Base-by-base conservation (phyloP, 2,888 invertebrate genomes). In the Drosophila emarginata region DNA sequence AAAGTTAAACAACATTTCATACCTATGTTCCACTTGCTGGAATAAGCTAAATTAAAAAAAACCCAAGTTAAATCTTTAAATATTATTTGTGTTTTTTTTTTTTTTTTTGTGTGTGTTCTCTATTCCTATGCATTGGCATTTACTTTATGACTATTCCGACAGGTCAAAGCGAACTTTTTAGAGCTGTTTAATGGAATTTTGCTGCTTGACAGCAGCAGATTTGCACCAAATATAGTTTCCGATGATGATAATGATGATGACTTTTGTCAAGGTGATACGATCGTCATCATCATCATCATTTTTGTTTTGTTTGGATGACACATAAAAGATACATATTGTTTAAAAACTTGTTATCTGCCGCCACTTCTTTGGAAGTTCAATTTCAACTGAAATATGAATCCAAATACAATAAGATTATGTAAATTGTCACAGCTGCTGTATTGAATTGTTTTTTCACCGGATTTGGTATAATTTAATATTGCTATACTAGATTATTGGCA, bases 331-430 rank as follows among this genome's bases (percentile, higher is more conserved):
- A 14, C 14, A 58, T 40, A 18, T 40, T 40, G 40, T n/a, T 40
- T 40, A 11, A 58, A 69, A 82, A 80, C 79, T 74, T 65, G 82
- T 74, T 82, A 61, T 65, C 32, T 45, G 45, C 18, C 45, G 15
- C 66, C 74, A 65, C 67, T 77, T 68, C 67, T 77, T 69, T 52
- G 39, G 61, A 74, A 75, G 39, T 78, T 76, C 61, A 71, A 76
- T 66, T 80, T 84, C 61, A 53, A 59, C 57, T 68, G 54, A 65
- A 77, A 68, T 72, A 76, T 87, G 74, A 84, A 64, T 87, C 45
- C 74, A 72, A 68, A 26, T 52, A 65, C 66, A 72, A 71, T 72
- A 53, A 37, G 73, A 72, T 61, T 71, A 71, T 71, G 73, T 66
- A 71, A 71, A 71, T 71, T 7, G 7, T 11, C 9, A n/a, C 32